Conservation (phyloP, 2,888 invertebrate species). For the Platerodrilus igneus region DNA sequence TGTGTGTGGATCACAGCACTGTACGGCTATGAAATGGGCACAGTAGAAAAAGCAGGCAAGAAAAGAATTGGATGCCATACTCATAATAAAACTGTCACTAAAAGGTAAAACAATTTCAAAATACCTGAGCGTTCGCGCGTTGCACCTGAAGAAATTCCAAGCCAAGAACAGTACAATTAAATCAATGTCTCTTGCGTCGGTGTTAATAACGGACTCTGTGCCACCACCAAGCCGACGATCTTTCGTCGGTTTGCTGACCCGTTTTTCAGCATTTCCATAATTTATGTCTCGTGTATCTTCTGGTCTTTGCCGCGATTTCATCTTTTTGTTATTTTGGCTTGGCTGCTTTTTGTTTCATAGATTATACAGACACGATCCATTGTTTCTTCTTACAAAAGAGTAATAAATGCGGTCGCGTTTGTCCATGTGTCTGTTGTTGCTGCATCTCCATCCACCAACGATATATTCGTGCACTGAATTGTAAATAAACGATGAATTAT, state of each 20-base stretch:
- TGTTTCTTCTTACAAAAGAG: slow-evolving; percentile 32
- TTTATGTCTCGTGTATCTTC: slow-evolving; percentile 35
- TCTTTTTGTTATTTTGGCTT: no score
- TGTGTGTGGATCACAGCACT: no score
- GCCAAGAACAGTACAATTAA: slow-evolving; percentile 41
- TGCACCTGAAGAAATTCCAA: slow-evolving; percentile 42
- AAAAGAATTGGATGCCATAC: slow-evolving; percentile 27
- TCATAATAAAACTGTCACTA: slow-evolving; percentile 36
- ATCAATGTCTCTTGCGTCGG: slow-evolving; percentile 43
- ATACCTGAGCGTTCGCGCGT: slow-evolving; percentile 31
- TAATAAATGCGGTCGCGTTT: slow-evolving; percentile 28
- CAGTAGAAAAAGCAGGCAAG: no score
- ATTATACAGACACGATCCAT: slow-evolving; percentile 35
- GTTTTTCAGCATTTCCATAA: slow-evolving; percentile 35
- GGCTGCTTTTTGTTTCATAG: slow-evolving; percentile 34
- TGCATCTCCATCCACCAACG: slow-evolving; percentile 32
- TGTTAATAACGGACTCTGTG: slow-evolving; percentile 37
- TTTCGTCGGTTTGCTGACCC: slow-evolving; percentile 28
- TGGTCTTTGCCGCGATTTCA: slow-evolving; percentile 16
- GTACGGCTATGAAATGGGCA: no score
- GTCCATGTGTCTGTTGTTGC: slow-evolving; percentile 25
- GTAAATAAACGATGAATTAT: no score
- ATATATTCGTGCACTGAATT: slow-evolving; percentile 14
- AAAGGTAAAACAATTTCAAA: slow-evolving; percentile 27
- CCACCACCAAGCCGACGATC: slow-evolving; percentile 35